These are phyloP conservation scores for Diorhabda elongata DNA, from an alignment of 1,140 invertebrate species.

Conservation along the genomic window DNA sequence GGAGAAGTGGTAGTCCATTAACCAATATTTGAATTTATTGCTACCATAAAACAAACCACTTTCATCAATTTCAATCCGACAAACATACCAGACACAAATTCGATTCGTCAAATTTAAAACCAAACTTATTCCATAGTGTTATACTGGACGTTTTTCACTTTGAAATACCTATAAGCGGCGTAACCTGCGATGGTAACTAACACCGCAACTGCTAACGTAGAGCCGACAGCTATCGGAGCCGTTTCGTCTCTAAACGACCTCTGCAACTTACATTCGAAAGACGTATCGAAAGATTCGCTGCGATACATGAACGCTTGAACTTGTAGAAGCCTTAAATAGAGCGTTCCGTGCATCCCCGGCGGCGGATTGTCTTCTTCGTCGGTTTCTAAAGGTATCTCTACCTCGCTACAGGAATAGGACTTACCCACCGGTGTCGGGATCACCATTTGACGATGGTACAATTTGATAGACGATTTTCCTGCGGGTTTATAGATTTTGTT, in stretches of 20 bases:
- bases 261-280: slow-evolving; percentile 52
- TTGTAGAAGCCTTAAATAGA: slow-evolving; percentile 38
- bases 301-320: slow-evolving; percentile 64
- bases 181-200: slow-evolving; percentile 78
- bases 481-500: slow-evolving; percentile 29
- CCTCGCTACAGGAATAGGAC: slow-evolving; percentile 73
- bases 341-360: slow-evolving; percentile 36
- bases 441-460: slow-evolving; percentile 60
- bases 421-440: slow-evolving; percentile 83
- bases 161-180: slow-evolving; percentile 80
- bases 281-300: slow-evolving; percentile 57
- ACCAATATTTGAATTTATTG: no score
- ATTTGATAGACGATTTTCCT: slow-evolving; percentile 48
- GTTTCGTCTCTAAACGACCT: slow-evolving; percentile 68
- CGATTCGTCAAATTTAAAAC: no score
- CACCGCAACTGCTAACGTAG: slow-evolving; percentile 75
- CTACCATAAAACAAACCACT: no score
- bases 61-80: no score
- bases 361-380: slow-evolving; percentile 47
- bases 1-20: no score
- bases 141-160: slow-evolving; percentile 87
- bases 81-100: no score
- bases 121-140: slow-evolving; percentile 80
- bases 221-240: slow-evolving; percentile 81
- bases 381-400: slow-evolving; percentile 50